Evolutionary conservation across 2,888 invertebrate genomes (phyloP).

Genomic region (Junonia oenone): DNA sequence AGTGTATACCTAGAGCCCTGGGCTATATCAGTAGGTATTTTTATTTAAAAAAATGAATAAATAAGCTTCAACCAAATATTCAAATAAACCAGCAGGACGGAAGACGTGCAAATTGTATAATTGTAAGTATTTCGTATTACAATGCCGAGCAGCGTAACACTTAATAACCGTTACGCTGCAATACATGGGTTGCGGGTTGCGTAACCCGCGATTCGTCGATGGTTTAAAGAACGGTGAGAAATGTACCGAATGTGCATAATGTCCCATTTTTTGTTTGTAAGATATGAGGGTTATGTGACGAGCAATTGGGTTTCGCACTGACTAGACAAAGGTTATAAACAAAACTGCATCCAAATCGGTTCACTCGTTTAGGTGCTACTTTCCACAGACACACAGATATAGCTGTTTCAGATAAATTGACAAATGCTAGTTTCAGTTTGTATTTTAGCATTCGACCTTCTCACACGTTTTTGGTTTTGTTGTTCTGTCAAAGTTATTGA

Average conservation of each 20-base stretch:
- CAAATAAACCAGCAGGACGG: conserved; percentile 1
- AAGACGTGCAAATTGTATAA: conserved; percentile 13
- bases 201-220: background rate
- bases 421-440: too few species aligned
- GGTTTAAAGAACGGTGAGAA: too few species aligned
- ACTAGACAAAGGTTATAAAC: too few species aligned
- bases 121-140: conserved; percentile 12
- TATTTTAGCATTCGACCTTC: conserved; percentile 4
- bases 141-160: conserved; percentile 19
- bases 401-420: too few species aligned
- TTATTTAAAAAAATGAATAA: too few species aligned
- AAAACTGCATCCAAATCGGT: too few species aligned
- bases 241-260: background rate
- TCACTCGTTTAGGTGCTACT: too few species aligned
- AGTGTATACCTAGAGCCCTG: too few species aligned
- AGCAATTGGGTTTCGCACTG: background rate
- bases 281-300: background rate
- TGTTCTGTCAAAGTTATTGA: conserved; percentile 5
- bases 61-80: too few species aligned
- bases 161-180: conserved; percentile 18
- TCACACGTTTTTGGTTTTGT: conserved; percentile 17
- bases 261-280: background rate
- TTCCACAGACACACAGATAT: too few species aligned
- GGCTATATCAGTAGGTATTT: too few species aligned
- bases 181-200: background rate